Base-by-base conservation (phyloP, 1,140 invertebrate genomes). In the Neodiprion lecontei region DNA sequence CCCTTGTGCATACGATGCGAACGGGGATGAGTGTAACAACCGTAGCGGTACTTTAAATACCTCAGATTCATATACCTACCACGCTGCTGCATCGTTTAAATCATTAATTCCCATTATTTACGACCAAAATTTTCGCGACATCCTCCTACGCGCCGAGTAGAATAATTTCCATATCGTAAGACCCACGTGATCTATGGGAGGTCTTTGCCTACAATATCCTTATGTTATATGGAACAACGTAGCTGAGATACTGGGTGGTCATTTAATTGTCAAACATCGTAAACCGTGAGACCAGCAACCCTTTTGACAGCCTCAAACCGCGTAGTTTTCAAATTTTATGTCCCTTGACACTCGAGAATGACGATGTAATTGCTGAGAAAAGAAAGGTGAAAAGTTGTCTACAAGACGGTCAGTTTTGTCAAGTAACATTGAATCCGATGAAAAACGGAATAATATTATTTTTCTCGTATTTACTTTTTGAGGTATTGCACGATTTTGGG, bases 81-180 rank as follows among this genome's bases (percentile, higher is more conserved):
- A 65, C 17, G 17, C 61, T 11, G 67, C 12, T 23, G 21, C 40
- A 12, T 69, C 17, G 67, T 47, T 69, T 69, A 9, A 17, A 82
- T 83, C 80, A 79, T 81, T 85, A 84, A 82, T 85, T 83, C 79
- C 75, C 69, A 74, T 81, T 83, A 86, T 85, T 86, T 85, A 86
- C 81, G 76, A 70, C 74, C 77, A 77, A 83, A 85, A 85, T 83
- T 79, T 84, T 83, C 68, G 65, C 77, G 67, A 72, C 79, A 75
- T 73, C 75, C 76, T 72, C 74, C 74, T 74, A 76, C 79, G 76
- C 76, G 79, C 76, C 72, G 81, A 40, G 53, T 61, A 61, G 53
- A 83, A 85, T 85, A 83, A 86, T 85, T 86, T 86, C 80, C 84
- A 85, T 86, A 84, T 83, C 79, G 79, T 83, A 81, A 83, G 79